A percentile compares a stretch with the other conserved stretches of the same genome.
Conservation (phyloP, 2,888 invertebrate genomes). For the Sinelater perroti region DNA sequence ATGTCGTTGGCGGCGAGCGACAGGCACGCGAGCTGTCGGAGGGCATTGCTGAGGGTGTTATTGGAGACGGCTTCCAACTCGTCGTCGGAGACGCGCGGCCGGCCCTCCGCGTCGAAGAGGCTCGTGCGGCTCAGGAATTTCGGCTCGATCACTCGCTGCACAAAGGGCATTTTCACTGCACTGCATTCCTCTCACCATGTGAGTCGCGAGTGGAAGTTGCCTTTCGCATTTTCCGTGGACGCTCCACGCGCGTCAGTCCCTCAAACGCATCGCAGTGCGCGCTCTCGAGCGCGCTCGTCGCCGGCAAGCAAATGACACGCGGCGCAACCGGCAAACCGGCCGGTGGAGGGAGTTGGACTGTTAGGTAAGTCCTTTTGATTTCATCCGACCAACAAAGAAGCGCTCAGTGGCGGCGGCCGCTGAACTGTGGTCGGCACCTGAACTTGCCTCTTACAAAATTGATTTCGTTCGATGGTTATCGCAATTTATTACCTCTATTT, state of each 20-base stretch:
- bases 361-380: conserved; percentile 33
- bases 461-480: too few species aligned
- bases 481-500: too few species aligned
- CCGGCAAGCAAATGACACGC: conserved; percentile 38
- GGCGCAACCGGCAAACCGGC: conserved; percentile 22
- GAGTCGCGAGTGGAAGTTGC: neutral
- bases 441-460: too few species aligned
- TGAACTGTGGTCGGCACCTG: too few species aligned
- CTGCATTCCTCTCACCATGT: conserved; percentile 27
- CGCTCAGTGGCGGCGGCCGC: conserved; percentile 22
- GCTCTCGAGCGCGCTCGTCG: conserved; percentile 24
- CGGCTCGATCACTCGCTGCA: conserved; percentile 84
- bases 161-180: conserved; percentile 79
- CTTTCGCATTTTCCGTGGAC: conserved; percentile 7
- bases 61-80: conserved; percentile 89
- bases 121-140: conserved; percentile 77
- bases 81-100: conserved; percentile 70
- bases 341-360: conserved; percentile 27
- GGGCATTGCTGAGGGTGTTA: conserved; percentile 83
- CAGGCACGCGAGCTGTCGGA: conserved; percentile 86
- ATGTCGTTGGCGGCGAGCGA: conserved; percentile 86
- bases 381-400: conserved; percentile 26
- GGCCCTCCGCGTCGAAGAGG: conserved; percentile 68
- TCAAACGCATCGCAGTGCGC: conserved; percentile 29
- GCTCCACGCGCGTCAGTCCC: conserved; percentile 6